These are phyloP conservation scores for Ptychoptera albimana DNA, from an alignment of 2,888 invertebrate genomes.

Conservation along the genomic window DNA sequence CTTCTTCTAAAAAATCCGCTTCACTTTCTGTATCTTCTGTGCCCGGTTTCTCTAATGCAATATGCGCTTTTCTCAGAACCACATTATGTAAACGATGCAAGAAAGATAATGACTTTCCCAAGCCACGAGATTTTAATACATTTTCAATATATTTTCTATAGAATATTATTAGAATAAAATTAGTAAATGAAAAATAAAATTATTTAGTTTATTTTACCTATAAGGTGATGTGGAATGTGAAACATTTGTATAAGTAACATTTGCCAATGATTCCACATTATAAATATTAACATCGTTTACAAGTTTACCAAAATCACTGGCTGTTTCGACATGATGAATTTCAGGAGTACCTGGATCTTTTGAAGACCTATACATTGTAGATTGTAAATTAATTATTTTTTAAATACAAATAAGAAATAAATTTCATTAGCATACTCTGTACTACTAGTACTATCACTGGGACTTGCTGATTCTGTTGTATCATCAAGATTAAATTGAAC, in stretches of 20 bases:
- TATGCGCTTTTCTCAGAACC: slow-evolving; percentile 51
- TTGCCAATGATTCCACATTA: slow-evolving; percentile 35
- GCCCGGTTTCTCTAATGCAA: slow-evolving; percentile 46
- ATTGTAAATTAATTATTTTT: neutral
- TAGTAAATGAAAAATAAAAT: too few species aligned
- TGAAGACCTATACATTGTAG: slow-evolving; percentile 7
- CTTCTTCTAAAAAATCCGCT: slow-evolving; percentile 31
- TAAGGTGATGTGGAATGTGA: slow-evolving; percentile 36
- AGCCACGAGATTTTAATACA: slow-evolving; percentile 71
- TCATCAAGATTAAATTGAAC: slow-evolving; percentile 29
- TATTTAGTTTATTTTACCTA: slow-evolving; percentile 24
- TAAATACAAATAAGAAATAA: neutral
- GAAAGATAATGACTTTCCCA: slow-evolving; percentile 66
- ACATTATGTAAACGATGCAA: slow-evolving; percentile 55
- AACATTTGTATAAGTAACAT: slow-evolving; percentile 33
- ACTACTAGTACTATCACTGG: slow-evolving; percentile 28
- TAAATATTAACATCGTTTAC: slow-evolving; percentile 30
- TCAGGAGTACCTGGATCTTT: slow-evolving; percentile 10
- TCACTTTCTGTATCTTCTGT: slow-evolving; percentile 23
- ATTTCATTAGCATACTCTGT: slow-evolving; percentile 20
- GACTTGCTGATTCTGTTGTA: slow-evolving; percentile 16
- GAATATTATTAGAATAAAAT: slow-evolving; percentile 7
- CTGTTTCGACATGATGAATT: slow-evolving; percentile 18
- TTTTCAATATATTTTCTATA: slow-evolving; percentile 72
- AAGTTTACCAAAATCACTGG: slow-evolving; percentile 11